Evolutionary conservation across 2,113 vertebrate species (phyloP), one percentile per base, ranked within the genome.

Genomic region (Halcyon senegalensis): DNA sequence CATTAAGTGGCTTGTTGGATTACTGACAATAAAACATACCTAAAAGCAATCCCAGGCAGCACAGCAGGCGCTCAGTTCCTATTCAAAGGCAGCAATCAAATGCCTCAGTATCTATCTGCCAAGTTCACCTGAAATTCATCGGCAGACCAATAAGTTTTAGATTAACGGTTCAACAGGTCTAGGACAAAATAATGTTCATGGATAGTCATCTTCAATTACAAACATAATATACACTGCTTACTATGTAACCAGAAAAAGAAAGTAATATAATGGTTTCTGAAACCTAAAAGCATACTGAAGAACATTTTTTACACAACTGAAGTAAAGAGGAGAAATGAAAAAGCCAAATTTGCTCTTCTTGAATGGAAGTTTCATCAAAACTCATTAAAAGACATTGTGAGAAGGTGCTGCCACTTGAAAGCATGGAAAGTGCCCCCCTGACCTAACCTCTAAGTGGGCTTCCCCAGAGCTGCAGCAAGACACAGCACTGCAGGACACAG

Each of bases 1-100:
- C 63, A 84, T 78, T 96, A 94, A 94, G 76, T 75, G 56, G 59
- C 73, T 97, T 96, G 55, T n/a, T 94, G 77, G 90, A 93, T n/a
- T 85, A 66, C 35, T 67, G 66, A 88, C 85, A 92, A 83, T 17
- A 84, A 87, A 76, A 84, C 23, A 55, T 28, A 64, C 9, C 37
- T 75, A 85, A 90, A 76, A 73, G 43, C 27, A n/a, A 58, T 12
- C 16, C 24, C 2, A 0, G 21, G 16, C 24, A 91, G 30, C 89
- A 44, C 3, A 58, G 62, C 30, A 72, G 66, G 30, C 56, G 19
- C 25, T 77, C 80, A 41, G 28, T 12, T 75, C 70, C 44, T 69
- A 12, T 68, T 58, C 41, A 20, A 33, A 55, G 10, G 50, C 50
- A 84, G 39, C 27, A 88, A 77, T 69, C 41, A 69, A 79, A 75